Percentiles rank a stretch among this genome's conserved stretches.
Conservation (phyloP, 2,888 invertebrate species). For the Lepidocyrtinus sp. region DNA sequence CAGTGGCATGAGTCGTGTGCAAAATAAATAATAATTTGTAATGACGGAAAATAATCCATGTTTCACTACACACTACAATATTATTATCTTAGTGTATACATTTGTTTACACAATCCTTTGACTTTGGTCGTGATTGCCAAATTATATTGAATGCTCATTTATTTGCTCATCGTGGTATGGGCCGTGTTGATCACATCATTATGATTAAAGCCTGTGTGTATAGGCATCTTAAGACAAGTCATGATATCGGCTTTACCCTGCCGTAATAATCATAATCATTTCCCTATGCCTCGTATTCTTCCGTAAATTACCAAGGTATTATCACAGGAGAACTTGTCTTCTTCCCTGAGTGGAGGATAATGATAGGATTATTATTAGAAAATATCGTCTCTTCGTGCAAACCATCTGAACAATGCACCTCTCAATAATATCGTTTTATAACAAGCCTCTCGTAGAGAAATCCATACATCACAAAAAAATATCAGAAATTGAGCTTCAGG, state of each 20-base stretch:
- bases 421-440: constrained; percentile 13
- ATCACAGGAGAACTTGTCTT: constrained; percentile 7
- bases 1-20: constrained; percentile 44
- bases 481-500: no score
- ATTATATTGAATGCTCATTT: constrained; percentile 34
- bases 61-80: not conserved
- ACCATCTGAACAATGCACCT: constrained; percentile 5
- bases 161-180: constrained; percentile 3
- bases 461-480: constrained; percentile 8
- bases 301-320: not conserved
- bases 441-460: not conserved
- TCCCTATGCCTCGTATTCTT: not conserved
- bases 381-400: constrained; percentile 10
- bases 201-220: not conserved
- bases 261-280: constrained; percentile 38
- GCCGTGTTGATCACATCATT: constrained; percentile 19
- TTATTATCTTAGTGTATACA: not conserved
- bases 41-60: constrained; percentile 16
- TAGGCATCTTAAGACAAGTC: constrained; percentile 11
- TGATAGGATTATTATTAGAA: constrained; percentile 26
- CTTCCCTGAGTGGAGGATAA: constrained; percentile 6
- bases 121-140: constrained; percentile 54
- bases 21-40: constrained; percentile 55
- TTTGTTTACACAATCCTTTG: constrained; percentile 15
- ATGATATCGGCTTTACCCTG: constrained; percentile 18